Conservation (phyloP, 2,888 invertebrate species). For the Hirtodrosophila cameraria region DNA sequence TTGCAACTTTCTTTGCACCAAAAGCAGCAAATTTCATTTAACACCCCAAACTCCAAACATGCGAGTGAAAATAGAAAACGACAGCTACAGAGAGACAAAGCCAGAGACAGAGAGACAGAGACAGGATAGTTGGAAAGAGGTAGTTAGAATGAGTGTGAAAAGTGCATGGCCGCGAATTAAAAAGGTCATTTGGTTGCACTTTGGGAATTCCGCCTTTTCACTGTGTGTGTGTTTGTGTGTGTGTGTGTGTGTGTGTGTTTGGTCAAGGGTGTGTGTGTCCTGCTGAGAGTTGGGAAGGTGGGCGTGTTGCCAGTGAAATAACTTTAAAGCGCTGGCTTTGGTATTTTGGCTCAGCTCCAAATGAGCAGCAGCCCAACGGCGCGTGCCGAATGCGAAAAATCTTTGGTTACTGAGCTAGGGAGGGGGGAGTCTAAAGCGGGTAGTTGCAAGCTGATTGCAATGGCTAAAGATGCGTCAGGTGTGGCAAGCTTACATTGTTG, state of each 20-base stretch:
- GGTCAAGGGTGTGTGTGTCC: conserved; percentile 3
- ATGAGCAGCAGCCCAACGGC: conserved; percentile 70
- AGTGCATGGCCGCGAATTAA: conserved; percentile 79
- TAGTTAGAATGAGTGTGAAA: conserved; percentile 44
- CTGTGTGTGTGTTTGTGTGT: neutral
- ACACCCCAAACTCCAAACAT: conserved; percentile 60
- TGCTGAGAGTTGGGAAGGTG: neutral
- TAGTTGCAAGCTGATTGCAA: conserved; percentile 18
- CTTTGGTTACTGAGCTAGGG: neutral
- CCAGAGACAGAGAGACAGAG: neutral
- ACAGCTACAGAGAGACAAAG: neutral
- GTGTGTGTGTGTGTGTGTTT: conserved; percentile 4
- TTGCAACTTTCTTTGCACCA: conserved; percentile 77
- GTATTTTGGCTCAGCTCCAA: conserved; percentile 61
- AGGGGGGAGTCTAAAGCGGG: neutral
- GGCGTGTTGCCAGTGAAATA: conserved; percentile 41
- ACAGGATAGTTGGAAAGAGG: neutral
- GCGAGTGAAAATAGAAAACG: conserved; percentile 13
- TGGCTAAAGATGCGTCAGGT: conserved; percentile 17
- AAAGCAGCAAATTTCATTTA: conserved; percentile 77
- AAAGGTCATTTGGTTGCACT: conserved; percentile 79
- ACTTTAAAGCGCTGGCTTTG: conserved; percentile 46
- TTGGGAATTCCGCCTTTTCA: conserved; percentile 42
- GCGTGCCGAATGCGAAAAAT: conserved; percentile 61
- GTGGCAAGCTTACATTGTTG: conserved; percentile 45